Evolutionary conservation across 2,113 vertebrate species (phyloP).

Genomic region (Ictalurus punctatus): DNA sequence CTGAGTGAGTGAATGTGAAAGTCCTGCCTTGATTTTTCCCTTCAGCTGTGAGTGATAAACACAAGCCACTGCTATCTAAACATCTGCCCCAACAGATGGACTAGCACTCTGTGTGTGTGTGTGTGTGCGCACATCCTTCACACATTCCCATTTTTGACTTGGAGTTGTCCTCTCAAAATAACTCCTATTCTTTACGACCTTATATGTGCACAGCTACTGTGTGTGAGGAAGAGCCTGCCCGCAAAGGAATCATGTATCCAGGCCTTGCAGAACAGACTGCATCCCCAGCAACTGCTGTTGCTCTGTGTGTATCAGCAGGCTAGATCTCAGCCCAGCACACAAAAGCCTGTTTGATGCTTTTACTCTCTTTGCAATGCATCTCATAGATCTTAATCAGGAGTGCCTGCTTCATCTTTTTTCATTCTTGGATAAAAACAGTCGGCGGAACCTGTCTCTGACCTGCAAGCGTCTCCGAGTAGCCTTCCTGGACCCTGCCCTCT

Average conservation of each 20-base stretch:
- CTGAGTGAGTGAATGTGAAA: conserved; percentile 6
- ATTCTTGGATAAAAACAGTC: conserved; percentile 88
- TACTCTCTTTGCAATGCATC: conserved; percentile 71
- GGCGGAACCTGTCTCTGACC: conserved; percentile 79
- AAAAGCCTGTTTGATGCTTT: conserved; percentile 49
- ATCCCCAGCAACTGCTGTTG: conserved; percentile 56
- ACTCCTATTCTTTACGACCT: conserved; percentile 77
- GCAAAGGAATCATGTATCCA: conserved; percentile 71
- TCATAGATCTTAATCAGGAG: conserved; percentile 84
- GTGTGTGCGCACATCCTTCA: conserved; percentile 48
- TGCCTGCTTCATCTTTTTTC: conserved; percentile 92
- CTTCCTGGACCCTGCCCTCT: conserved; percentile 85
- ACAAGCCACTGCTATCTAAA: conserved; percentile 61
- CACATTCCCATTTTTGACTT: conserved; percentile 67
- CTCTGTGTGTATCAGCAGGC: conserved; percentile 50
- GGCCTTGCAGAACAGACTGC: conserved; percentile 63
- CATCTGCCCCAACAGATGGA: conserved; percentile 75
- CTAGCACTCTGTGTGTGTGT: conserved; percentile 10
- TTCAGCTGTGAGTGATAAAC: conserved; percentile 49
- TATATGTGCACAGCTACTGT: conserved; percentile 84
- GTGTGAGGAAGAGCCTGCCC: conserved; percentile 49
- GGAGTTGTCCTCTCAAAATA: conserved; percentile 86
- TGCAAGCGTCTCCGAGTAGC: conserved; percentile 76
- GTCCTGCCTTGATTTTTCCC: neutral
- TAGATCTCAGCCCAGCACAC: conserved; percentile 37